phyloP scores from a whole-genome alignment of 1,140 invertebrate genomes.

The Ctenoplectra terminalis region DNA sequence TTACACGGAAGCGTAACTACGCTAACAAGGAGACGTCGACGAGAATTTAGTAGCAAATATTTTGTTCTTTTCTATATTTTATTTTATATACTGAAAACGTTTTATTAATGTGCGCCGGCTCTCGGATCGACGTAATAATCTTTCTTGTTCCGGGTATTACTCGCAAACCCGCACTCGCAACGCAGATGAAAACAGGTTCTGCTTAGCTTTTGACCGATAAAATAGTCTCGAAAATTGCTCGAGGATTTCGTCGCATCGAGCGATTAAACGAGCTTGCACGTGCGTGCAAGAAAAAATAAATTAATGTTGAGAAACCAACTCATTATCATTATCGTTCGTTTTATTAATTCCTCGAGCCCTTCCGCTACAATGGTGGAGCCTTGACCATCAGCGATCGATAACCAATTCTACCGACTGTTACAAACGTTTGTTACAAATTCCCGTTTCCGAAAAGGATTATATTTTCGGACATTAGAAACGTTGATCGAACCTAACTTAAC shows the following conservation, averaged over 20 bases:
- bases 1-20: background rate
- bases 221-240: background rate
- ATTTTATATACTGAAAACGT: background rate
- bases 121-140: background rate
- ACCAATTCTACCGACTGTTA: constrained; percentile 28
- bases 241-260: background rate
- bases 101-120: background rate
- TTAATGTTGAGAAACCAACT: constrained; percentile 18
- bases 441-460: constrained; percentile 11
- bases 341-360: constrained; percentile 23
- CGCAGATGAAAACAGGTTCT: background rate
- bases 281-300: background rate
- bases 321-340: constrained; percentile 36
- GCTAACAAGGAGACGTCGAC: background rate
- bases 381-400: constrained; percentile 32
- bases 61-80: background rate
- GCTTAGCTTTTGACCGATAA: background rate
- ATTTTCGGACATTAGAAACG: no score
- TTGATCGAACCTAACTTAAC: no score
- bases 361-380: background rate
- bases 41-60: background rate
- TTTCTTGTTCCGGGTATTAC: background rate
- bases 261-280: background rate
- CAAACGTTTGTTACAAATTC: background rate
- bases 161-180: background rate